Conservation (phyloP, 1,140 invertebrate genomes). For the Anoplolepis gracilipes region DNA sequence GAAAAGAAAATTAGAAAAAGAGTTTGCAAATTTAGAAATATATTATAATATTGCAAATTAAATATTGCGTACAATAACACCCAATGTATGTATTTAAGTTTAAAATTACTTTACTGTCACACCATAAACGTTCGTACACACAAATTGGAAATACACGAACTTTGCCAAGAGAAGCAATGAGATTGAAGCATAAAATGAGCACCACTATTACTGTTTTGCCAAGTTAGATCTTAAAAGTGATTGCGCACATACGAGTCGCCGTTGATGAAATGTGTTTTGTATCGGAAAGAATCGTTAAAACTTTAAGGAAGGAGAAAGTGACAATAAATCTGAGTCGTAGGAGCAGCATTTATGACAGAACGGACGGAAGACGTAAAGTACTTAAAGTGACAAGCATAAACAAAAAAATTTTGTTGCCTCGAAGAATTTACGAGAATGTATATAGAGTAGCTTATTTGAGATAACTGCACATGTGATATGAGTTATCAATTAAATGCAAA, state of each 20-base stretch:
- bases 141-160: background rate
- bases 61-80: background rate
- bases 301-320: background rate
- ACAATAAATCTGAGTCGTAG: slow-evolving; percentile 42
- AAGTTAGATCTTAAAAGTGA: slow-evolving; percentile 29
- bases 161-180: slow-evolving; percentile 39
- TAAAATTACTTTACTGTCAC: background rate
- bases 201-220: slow-evolving; percentile 8
- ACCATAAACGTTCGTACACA: background rate
- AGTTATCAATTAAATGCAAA: background rate
- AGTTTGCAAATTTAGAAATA: background rate
- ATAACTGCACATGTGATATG: background rate
- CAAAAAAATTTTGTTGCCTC: slow-evolving; percentile 2
- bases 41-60: background rate
- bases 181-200: slow-evolving; percentile 52
- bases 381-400: background rate
- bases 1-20: background rate
- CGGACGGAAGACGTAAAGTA: background rate
- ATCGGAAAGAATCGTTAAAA: slow-evolving; percentile 33
- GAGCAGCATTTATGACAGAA: background rate
- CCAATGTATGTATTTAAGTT: background rate
- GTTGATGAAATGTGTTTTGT: slow-evolving; percentile 35
- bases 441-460: background rate
- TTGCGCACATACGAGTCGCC: slow-evolving; percentile 3
- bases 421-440: background rate